Conservation (phyloP, 2,888 invertebrate genomes). For the Trachelus iudaicus region DNA sequence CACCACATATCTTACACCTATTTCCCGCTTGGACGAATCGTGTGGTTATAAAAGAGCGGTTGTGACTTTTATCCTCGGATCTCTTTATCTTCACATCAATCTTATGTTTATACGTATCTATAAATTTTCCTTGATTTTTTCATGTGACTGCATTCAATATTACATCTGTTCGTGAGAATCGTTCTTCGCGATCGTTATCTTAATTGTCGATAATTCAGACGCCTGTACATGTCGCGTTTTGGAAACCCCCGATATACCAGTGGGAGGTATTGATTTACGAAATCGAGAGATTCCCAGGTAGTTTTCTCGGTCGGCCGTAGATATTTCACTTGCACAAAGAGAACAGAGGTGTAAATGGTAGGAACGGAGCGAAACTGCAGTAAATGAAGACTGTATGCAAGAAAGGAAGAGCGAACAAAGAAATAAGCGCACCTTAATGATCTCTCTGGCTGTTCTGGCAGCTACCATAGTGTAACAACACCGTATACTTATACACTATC, state of each 20-base stretch:
- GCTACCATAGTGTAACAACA: neutral
- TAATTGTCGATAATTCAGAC: neutral
- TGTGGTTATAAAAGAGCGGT: conserved; percentile 17
- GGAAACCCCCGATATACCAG: neutral
- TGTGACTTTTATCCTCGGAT: conserved; percentile 14
- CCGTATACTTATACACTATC: neutral
- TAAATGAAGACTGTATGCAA: neutral
- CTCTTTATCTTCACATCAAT: no score
- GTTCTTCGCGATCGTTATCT: neutral
- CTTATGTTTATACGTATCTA: no score
- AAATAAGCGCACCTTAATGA: neutral
- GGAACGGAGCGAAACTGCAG: neutral
- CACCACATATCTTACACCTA: conserved; percentile 27
- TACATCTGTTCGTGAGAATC: no score
- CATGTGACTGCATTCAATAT: no score
- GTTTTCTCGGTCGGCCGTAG: neutral
- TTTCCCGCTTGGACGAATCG: neutral
- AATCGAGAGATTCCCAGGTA: neutral
- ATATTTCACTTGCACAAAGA: neutral
- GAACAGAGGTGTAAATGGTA: neutral
- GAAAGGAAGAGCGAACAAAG: neutral
- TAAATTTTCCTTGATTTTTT: no score
- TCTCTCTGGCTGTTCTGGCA: neutral
- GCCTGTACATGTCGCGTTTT: neutral
- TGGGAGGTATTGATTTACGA: neutral